Conservation (phyloP, 2,113 vertebrate species). For the Trochalopteron elliotii region DNA sequence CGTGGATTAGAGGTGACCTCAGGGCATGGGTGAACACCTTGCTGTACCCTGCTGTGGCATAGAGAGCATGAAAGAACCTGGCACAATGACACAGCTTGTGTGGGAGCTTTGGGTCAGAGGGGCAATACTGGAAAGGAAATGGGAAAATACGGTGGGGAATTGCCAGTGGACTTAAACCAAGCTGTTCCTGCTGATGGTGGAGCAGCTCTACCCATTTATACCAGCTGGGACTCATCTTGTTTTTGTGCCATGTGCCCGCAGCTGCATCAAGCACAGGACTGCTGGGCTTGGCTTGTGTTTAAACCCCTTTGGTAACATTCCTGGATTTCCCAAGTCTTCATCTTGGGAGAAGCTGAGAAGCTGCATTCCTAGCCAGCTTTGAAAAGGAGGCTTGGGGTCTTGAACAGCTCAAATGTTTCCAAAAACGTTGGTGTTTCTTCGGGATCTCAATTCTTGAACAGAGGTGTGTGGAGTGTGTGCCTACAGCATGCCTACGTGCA, state of each 20-base stretch:
- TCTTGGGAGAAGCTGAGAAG: not conserved
- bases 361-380: not conserved
- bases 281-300: not conserved
- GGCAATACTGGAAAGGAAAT: not conserved
- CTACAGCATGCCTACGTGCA: accelerated
- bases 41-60: accelerated
- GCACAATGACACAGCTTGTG: accelerated
- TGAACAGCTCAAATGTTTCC: not conserved
- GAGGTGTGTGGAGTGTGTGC: not conserved
- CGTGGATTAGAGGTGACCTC: not conserved
- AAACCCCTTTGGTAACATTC: not conserved
- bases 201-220: not conserved
- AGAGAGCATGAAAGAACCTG: not conserved
- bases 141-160: not conserved
- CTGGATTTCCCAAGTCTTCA: not conserved
- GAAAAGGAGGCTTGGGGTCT: not conserved
- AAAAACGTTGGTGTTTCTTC: not conserved
- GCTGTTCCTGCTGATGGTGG: not conserved
- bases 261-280: accelerated
- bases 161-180: not conserved
- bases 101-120: accelerated
- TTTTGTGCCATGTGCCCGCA: not conserved
- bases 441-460: not conserved
- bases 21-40: not conserved
- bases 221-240: not conserved